These are phyloP conservation scores for Naso thynnoides DNA, from an alignment of 2,797 vertebrate genomes.

Conservation along the genomic window DNA sequence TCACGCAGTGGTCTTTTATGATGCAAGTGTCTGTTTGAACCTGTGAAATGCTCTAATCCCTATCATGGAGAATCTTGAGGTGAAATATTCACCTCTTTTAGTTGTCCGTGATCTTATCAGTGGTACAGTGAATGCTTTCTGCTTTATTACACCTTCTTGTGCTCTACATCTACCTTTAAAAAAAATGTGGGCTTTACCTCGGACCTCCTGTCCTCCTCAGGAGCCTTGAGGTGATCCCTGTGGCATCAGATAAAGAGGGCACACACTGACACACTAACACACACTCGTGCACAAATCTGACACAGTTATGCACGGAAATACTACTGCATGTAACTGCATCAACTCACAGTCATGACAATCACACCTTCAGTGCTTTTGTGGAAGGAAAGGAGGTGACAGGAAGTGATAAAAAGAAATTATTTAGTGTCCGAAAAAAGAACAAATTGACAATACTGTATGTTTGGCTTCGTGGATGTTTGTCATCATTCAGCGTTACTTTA, in stretches of 20 bases:
- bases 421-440: background rate
- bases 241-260: conserved; percentile 77
- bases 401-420: conserved; percentile 21
- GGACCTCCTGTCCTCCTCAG: conserved; percentile 28
- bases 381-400: conserved; percentile 37
- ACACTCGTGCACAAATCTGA: conserved; percentile 74
- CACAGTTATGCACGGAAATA: conserved; percentile 76
- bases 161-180: background rate
- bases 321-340: conserved; percentile 41
- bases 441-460: background rate
- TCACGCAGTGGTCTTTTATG: background rate
- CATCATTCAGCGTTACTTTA: background rate
- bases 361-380: conserved; percentile 22
- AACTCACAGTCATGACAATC: conserved; percentile 24
- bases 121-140: background rate
- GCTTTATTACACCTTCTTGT: background rate
- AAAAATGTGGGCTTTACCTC: conserved; percentile 22
- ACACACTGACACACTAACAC: conserved; percentile 87
- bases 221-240: conserved; percentile 68
- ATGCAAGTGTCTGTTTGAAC: background rate
- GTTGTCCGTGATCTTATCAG: background rate
- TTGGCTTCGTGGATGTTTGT: conserved; percentile 5
- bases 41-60: conserved; percentile 5
- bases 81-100: conserved; percentile 4
- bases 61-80: conserved; percentile 38